Percentiles rank a stretch among this genome's conserved stretches.
Conservation (phyloP, 2,797 vertebrate species). For the Pseudomugil tenellus region DNA sequence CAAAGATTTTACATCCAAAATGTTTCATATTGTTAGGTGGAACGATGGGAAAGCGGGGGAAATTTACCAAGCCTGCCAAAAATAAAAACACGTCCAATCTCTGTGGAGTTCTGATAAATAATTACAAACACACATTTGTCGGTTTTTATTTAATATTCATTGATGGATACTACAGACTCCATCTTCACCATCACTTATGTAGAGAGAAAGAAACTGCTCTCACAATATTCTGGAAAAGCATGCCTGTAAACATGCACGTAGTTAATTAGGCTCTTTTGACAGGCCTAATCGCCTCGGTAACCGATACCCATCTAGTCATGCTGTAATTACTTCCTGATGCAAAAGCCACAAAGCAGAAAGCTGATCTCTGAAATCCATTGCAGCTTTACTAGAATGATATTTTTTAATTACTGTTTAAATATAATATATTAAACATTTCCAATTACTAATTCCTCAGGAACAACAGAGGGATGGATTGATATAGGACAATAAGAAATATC, state of each 20-base stretch:
- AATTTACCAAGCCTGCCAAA: not conserved
- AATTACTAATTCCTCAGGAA: conserved; percentile 26
- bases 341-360: conserved; percentile 65
- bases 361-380: conserved; percentile 65
- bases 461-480: conserved; percentile 22
- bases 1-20: conserved; percentile 49
- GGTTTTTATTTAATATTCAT: conserved; percentile 32
- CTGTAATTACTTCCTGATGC: conserved; percentile 75
- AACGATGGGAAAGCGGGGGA: conserved; percentile 17
- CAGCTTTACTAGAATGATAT: conserved; percentile 63
- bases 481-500: conserved; percentile 23
- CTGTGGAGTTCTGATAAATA: conserved; percentile 13
- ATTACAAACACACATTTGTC: conserved; percentile 9
- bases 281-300: conserved; percentile 71
- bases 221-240: conserved; percentile 45
- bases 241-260: conserved; percentile 44
- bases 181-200: conserved; percentile 23
- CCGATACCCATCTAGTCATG: conserved; percentile 72
- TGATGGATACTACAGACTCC: not conserved
- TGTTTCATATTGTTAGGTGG: conserved; percentile 18
- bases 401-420: conserved; percentile 58
- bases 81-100: conserved; percentile 19
- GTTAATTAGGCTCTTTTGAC: conserved; percentile 57
- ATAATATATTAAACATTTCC: conserved; percentile 53
- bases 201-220: conserved; percentile 33